These are phyloP conservation scores for Meiosimyza decipiens DNA, from an alignment of 2,888 invertebrate genomes.

Conservation along the genomic window DNA sequence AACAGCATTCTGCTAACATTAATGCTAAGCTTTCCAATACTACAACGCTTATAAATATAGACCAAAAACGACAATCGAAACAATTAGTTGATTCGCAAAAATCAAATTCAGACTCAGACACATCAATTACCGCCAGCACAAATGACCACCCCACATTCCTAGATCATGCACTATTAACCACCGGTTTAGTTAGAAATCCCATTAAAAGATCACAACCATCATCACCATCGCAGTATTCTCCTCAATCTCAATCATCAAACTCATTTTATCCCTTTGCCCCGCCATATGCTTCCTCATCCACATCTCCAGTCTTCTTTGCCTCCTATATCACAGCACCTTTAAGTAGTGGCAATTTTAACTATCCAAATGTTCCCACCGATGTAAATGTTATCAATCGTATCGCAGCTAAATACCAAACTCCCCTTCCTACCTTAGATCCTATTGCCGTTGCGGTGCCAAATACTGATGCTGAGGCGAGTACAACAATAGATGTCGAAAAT, in stretches of 20 bases:
- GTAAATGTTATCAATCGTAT: conserved; percentile 52
- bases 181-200: not conserved
- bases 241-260: conserved; percentile 11
- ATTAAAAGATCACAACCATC: conserved; percentile 20
- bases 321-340: conserved; percentile 35
- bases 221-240: conserved; percentile 12
- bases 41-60: not conserved
- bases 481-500: conserved; percentile 57
- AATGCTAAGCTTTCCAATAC: conserved; percentile 18
- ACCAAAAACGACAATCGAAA: not conserved
- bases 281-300: conserved; percentile 32
- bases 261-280: conserved; percentile 19
- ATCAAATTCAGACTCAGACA: conserved; percentile 11
- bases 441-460: conserved; percentile 62
- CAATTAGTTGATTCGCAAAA: not conserved
- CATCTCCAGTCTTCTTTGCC: conserved; percentile 31
- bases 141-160: not conserved
- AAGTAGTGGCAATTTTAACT: conserved; percentile 51
- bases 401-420: conserved; percentile 57
- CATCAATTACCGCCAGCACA: not conserved
- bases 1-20: conserved; percentile 36
- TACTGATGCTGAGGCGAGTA: conserved; percentile 42
- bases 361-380: conserved; percentile 53
- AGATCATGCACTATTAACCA: not conserved
- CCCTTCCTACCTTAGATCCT: conserved; percentile 64